These are phyloP conservation scores for Vulpes vulpes DNA, from an alignment of 2,113 vertebrate genomes.

Conservation along the genomic window DNA sequence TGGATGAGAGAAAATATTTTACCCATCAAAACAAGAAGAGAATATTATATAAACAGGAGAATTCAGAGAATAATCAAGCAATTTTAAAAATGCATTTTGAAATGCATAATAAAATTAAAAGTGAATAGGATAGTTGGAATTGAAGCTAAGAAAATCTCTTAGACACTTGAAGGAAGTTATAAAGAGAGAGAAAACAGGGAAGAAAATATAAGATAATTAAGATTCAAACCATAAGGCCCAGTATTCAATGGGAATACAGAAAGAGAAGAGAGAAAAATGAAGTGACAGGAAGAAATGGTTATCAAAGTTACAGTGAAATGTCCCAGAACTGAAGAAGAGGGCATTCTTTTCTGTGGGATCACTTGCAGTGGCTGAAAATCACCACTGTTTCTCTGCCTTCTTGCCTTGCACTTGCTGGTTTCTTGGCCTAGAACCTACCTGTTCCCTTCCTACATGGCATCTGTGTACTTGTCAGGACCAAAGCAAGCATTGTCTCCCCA, in stretches of 20 bases:
- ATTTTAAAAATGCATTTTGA: background rate
- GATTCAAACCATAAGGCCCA: background rate
- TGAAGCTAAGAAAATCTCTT: background rate
- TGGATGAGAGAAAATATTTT: background rate
- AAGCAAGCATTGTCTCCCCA: background rate
- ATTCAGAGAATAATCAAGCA: background rate
- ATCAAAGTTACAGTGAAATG: background rate
- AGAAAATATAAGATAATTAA: background rate
- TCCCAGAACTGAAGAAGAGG: background rate
- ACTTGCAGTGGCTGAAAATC: background rate
- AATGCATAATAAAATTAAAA: background rate
- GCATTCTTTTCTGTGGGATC: background rate
- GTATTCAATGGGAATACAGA: background rate
- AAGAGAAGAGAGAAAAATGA: background rate
- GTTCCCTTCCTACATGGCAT: background rate
- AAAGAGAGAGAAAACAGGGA: background rate
- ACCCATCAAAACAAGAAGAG: background rate
- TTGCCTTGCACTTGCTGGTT: background rate
- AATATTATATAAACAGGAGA: background rate
- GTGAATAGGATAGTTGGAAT: background rate
- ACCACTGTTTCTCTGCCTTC: background rate
- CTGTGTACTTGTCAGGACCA: background rate
- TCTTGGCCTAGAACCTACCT: background rate
- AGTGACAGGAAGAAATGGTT: fast-evolving
- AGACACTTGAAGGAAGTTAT: background rate